phyloP scores from a whole-genome alignment of 23 tunicate species.

The Corella eumyota region DNA sequence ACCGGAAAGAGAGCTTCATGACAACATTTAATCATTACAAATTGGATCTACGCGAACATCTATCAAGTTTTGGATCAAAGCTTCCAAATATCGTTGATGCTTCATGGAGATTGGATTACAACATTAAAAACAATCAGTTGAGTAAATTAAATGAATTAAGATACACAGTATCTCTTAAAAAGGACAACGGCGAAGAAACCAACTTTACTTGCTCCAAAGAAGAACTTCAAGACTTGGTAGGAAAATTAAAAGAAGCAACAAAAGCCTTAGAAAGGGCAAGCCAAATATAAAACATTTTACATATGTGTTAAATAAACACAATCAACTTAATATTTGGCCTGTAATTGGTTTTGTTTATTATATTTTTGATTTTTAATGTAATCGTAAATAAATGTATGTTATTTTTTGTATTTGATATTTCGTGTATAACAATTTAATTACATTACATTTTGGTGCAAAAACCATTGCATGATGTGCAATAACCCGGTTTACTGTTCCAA shows the following conservation, averaged over 20 bases:
- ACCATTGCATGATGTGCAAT: too few species aligned
- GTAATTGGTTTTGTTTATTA: too few species aligned
- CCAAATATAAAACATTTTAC: constrained; percentile 21
- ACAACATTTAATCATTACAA: constrained; percentile 8
- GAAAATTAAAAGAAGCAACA: constrained; percentile 77
- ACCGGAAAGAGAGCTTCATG: constrained; percentile 27
- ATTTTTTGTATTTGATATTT: too few species aligned
- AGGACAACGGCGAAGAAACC: constrained; percentile 22
- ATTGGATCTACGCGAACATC: constrained; percentile 20
- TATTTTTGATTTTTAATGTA: too few species aligned
- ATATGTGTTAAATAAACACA: too few species aligned
- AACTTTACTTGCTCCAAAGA: constrained; percentile 69
- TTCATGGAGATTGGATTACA: constrained; percentile 75
- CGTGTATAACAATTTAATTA: too few species aligned
- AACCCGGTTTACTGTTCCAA: too few species aligned
- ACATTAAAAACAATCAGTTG: constrained; percentile 52
- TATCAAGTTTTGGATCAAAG: constrained; percentile 12
- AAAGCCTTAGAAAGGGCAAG: constrained; percentile 77
- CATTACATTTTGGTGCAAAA: too few species aligned
- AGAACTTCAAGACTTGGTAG: constrained; percentile 72
- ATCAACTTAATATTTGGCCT: too few species aligned
- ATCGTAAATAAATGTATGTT: too few species aligned
- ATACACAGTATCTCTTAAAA: constrained; percentile 41
- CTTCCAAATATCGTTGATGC: constrained; percentile 48
- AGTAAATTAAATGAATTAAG: constrained; percentile 50